phyloP scores from a whole-genome alignment of 2,888 invertebrate species.

The Drosophila nr. fundita region DNA sequence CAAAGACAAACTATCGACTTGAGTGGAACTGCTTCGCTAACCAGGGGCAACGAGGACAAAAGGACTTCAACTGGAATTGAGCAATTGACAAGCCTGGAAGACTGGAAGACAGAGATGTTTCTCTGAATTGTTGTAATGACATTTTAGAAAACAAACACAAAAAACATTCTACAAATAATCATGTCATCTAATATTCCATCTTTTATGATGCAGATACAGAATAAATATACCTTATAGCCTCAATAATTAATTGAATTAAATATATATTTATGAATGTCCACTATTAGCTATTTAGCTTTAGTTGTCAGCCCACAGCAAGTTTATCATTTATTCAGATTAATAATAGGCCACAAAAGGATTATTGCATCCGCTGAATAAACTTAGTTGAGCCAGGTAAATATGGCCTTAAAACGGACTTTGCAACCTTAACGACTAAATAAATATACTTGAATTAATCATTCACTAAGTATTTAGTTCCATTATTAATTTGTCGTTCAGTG shows the following conservation, averaged over 20 bases:
- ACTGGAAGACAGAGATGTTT: neutral
- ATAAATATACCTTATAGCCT: neutral
- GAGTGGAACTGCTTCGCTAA: neutral
- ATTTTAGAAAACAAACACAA: neutral
- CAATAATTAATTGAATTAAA: too few relatives aligned
- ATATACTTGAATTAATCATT: neutral
- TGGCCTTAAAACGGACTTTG: neutral
- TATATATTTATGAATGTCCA: neutral
- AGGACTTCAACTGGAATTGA: neutral
- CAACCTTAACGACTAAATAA: neutral
- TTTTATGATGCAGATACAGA: too few relatives aligned
- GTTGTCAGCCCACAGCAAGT: neutral
- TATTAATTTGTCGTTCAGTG: constrained; percentile 16
- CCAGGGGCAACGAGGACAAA: neutral
- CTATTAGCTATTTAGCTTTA: neutral
- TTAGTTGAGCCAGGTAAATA: neutral
- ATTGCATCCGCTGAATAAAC: neutral
- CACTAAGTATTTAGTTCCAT: too few relatives aligned
- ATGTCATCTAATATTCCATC: neutral
- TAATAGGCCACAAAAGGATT: neutral
- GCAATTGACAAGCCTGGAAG: neutral
- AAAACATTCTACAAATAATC: neutral
- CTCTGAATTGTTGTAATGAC: neutral
- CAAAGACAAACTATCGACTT: neutral
- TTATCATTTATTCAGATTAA: neutral